phyloP scores from a whole-genome alignment of 2,113 vertebrate genomes.

The Todiramphus chloris region DNA sequence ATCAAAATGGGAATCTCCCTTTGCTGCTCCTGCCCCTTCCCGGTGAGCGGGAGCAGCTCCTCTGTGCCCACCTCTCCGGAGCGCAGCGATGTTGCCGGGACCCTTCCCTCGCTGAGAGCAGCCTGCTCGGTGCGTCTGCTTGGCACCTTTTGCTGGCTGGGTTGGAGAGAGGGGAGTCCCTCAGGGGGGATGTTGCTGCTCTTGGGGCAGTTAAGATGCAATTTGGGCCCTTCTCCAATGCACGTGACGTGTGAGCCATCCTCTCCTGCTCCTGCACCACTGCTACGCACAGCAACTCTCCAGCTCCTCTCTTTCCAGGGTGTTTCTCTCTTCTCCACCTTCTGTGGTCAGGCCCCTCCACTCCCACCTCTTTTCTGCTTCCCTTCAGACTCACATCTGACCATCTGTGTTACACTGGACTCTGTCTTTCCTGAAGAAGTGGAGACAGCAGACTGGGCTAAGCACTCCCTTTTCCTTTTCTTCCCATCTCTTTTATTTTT shows the following conservation, averaged over 20 bases:
- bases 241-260: background rate
- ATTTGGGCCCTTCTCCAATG: background rate
- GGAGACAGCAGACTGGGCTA: background rate
- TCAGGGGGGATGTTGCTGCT: background rate
- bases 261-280: background rate
- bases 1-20: accelerated
- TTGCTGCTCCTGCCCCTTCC: background rate
- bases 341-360: background rate
- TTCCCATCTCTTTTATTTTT: background rate
- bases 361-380: background rate
- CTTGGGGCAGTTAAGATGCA: background rate
- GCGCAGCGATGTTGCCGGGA: background rate
- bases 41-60: background rate
- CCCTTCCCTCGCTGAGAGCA: accelerated
- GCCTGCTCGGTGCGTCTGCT: background rate
- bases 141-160: background rate
- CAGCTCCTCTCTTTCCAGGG: background rate
- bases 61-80: accelerated
- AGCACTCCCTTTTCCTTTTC: background rate
- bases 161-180: background rate
- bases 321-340: background rate
- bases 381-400: background rate
- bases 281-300: accelerated
- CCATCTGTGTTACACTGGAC: accelerated
- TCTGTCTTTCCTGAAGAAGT: background rate